Conservation (phyloP, 2,888 invertebrate species). For the Diaphora mendica region DNA sequence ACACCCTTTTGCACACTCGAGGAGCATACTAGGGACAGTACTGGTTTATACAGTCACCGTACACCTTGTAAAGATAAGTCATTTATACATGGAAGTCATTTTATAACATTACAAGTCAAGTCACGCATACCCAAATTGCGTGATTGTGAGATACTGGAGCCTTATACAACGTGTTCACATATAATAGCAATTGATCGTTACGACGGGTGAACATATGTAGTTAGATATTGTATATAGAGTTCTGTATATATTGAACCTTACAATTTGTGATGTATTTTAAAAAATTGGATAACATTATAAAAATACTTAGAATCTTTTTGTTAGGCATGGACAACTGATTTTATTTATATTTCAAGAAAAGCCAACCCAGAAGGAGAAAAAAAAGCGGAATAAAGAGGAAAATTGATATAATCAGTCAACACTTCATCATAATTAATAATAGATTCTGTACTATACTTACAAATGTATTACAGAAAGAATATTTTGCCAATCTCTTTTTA, state of each 20-base stretch:
- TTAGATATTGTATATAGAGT: not conserved
- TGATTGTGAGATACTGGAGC: conserved; percentile 2
- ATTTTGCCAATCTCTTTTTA: too few relatives aligned
- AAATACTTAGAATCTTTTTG: too few relatives aligned
- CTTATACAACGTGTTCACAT: conserved; percentile 2
- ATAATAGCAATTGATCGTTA: conserved; percentile 1
- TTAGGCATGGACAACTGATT: too few relatives aligned
- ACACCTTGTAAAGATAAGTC: not conserved
- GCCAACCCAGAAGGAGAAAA: too few relatives aligned
- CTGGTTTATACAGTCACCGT: not conserved
- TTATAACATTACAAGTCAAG: conserved; percentile 3
- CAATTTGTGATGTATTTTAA: not conserved
- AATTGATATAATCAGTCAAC: too few relatives aligned
- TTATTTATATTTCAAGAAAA: too few relatives aligned
- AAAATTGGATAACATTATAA: too few relatives aligned
- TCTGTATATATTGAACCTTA: not conserved
- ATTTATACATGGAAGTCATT: not conserved
- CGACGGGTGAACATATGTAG: not conserved
- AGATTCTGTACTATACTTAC: too few relatives aligned
- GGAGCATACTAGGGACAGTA: not conserved
- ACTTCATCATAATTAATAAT: too few relatives aligned
- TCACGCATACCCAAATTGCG: conserved; percentile 2
- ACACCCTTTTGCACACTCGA: not conserved
- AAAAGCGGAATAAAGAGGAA: too few relatives aligned
- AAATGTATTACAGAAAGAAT: too few relatives aligned